Evolutionary conservation across 2,797 vertebrate species (phyloP), one percentile per base, ranked within the genome.

Genomic region (Hipposideros larvatus): DNA sequence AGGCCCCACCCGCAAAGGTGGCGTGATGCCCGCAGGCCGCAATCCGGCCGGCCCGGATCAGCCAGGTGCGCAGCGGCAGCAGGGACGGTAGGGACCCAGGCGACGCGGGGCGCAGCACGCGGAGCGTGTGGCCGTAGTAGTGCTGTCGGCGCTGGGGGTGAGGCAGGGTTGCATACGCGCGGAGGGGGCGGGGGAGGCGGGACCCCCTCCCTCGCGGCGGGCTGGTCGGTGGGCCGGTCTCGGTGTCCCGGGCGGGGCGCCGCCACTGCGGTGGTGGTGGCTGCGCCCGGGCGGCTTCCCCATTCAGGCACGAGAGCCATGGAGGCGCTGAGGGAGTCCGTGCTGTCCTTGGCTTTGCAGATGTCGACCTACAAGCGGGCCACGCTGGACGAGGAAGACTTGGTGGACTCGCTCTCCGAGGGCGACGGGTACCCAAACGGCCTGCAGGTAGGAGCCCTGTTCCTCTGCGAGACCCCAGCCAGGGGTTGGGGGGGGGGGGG

Each of bases 311-410:
- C 21, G 18, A 68, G 79, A 94, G 92, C 87, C 91, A 99, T 99
- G 99, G 99, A 99, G 97, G 70, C 98, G 7, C 98, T 99, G 91
- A 99, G 99, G 96, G 98, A 99, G 94, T 98, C 99, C 34, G 96
- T 99, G 98, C 98, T 99, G 91, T 98, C 99, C 98, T 98, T 99
- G 98, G 98, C 99, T 55, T 99, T 98, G 98, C 99, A 99, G 99
- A 99, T 99, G 99, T 99, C 99, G 21, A 98, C 99, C 8, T 99
- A 99, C 98, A 99, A 99, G 97, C 98, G 99, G 94, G 99, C 99
- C 0, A 99, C 99, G 0, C 97, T 99, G 98, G 99, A 99, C 0
- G 99, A 99, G 22, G 99, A 99, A 96, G 99, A 99, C 70, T 98
- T 99, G 97, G 98, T 99, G 97, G 99, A 99, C 92, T 99, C 99